Base-by-base conservation (phyloP, 2,113 vertebrate species). In the Sinocyclocheilus maitianheensis region DNA sequence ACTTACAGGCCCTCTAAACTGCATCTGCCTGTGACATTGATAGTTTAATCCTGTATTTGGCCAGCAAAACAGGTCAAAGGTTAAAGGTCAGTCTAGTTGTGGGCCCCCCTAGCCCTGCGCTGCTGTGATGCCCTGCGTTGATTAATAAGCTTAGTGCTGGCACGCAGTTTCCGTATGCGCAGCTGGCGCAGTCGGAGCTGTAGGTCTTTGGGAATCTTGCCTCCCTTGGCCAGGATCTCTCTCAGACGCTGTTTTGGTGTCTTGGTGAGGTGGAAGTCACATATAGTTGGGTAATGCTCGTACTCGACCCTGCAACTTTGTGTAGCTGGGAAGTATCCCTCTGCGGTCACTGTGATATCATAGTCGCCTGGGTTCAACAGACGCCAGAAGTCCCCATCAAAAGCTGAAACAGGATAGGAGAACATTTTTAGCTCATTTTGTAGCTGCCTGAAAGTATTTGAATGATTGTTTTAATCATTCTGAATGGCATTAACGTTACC, bases 351-450 rank as follows among this genome's bases (percentile, higher is more conserved):
- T 0, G 91, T 96, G 76, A 99, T 95, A 0, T 94, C 94, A 90
- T 99, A 98, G 83, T 99, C 97, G 0, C 98, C 98, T 0, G 98
- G 98, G 87, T 99, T 99, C 89, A 99, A 93, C 91, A 99, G 95
- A 43, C 97, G 96, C 97, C 97, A 99, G 90, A 96, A 99, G 74
- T 99, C 98, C 0, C 98, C 97, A 0, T 94, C 92, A 0, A 91
- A 84, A 14, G 94, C 98, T 99, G 43, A 51, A 5, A 58, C 14
- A 75, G 6, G 1, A 74, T 14, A 24, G 77, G 16, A 46, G 63
- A 20, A 51, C 2, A 30, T 34, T 83, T 8, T 71, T 48, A 24
- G 8, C 18, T 60, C 8, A 20, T 20, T 58, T 22, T 60, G 18
- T 9, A 60, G 55, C 55, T 60, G 6, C 55, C 55, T 22, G 55